Evolutionary conservation across 1,140 invertebrate genomes (phyloP), one percentile per base, ranked within the genome.

Genomic region (Drosophila sucinea): DNA sequence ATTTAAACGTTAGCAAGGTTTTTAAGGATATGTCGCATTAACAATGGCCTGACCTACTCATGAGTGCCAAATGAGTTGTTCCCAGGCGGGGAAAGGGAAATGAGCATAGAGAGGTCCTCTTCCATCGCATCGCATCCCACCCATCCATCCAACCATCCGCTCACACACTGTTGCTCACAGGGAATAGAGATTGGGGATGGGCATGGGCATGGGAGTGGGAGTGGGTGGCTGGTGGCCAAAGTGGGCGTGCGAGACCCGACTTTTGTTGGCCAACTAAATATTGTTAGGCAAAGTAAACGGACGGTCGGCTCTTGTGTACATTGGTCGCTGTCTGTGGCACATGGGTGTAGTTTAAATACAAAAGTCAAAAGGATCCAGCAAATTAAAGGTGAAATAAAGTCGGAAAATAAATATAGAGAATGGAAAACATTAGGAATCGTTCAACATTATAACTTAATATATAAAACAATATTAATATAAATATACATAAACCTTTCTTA

Each of bases 241-340:
- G 51, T 61, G 76, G 38, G 54, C 25, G 64, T 47, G 70, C 55
- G 11, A 41, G 55, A 64, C 40, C 29, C 41, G 70, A 77, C 68
- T 82, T 82, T 82, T 82, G 81, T 86, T 82, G 75, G 76, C 83
- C 67, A 87, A 87, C 79, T 86, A 86, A 87, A 86, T 87, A 87
- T 86, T 87, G 83, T 86, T 83, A 86, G 81, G 81, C 78, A 85
- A 84, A 84, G 82, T 87, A 82, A 85, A 86, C 83, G 83, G 55
- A 51, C 44, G 23, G 44, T 27, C 44, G 44, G 44, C 44, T 70
- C 62, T 76, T 81, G 73, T 81, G 55, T 78, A 81, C 81, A 78
- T 77, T 75, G 67, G 23, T 51, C 23, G 25, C 7, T 2, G 23
- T 27, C 44, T 51, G 23, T 51, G 2, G 7, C 23, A 27, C 44